A percentile compares a stretch with the other conserved stretches of the same genome.
Conservation (phyloP, 2,113 vertebrate species). For the Nansenia antarctica region DNA sequence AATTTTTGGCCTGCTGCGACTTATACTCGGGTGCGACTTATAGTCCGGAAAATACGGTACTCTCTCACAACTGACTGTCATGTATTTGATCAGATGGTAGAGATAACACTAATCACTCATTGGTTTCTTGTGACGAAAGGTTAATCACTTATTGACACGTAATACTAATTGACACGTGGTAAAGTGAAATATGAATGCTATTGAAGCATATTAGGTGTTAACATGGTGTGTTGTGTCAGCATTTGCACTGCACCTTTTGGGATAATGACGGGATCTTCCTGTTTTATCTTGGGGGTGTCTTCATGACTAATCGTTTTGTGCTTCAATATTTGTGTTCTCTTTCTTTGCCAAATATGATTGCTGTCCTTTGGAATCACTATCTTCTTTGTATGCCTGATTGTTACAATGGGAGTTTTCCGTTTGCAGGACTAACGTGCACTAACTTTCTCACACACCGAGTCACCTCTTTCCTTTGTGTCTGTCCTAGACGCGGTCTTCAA, state of each 20-base stretch:
- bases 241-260: neutral
- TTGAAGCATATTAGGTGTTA: neutral
- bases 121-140: too few relatives aligned
- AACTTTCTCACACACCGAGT: neutral
- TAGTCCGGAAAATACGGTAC: too few relatives aligned
- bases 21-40: too few relatives aligned
- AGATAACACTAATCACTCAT: too few relatives aligned
- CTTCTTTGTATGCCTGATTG: conserved; percentile 19
- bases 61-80: neutral
- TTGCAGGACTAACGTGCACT: conserved; percentile 8
- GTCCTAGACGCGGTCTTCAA: neutral
- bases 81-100: too few relatives aligned
- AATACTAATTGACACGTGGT: neutral
- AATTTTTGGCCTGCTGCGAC: too few relatives aligned
- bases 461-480: neutral
- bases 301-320: conserved; percentile 9
- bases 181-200: neutral
- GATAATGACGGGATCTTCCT: neutral
- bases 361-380: conserved; percentile 13
- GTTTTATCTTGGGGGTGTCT: conserved; percentile 10
- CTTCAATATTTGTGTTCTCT: conserved; percentile 8
- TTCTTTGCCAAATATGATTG: conserved; percentile 12
- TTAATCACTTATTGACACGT: neutral
- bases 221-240: neutral
- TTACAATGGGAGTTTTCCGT: conserved; percentile 3